A percentile compares a stretch with the other conserved stretches of the same genome.
Conservation (phyloP, 2,113 vertebrate species). For the Epinephelus cyanopodus region DNA sequence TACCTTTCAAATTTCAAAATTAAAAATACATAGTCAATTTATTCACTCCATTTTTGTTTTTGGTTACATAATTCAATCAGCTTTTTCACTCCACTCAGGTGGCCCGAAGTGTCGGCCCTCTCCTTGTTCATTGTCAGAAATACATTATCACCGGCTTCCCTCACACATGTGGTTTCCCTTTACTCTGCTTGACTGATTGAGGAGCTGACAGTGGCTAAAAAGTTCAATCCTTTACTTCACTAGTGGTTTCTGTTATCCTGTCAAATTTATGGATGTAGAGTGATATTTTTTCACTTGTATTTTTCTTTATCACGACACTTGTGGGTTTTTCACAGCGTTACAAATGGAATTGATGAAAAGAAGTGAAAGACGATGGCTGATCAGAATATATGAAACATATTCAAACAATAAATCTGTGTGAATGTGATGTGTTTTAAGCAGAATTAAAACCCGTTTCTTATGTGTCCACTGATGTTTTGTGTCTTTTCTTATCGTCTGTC, state of each 20-base stretch:
- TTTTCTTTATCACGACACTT: neutral
- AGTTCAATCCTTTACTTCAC: constrained; percentile 21
- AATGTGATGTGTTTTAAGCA: neutral
- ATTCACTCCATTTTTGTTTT: neutral
- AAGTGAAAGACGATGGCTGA: neutral
- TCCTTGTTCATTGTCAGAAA: constrained; percentile 74
- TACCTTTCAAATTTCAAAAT: neutral
- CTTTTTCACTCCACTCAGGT: constrained; percentile 40
- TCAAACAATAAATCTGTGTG: neutral
- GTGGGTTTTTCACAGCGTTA: neutral
- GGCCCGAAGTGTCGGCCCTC: constrained; percentile 39
- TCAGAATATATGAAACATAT: neutral
- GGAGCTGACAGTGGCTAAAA: constrained; percentile 39
- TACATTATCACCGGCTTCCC: constrained; percentile 74
- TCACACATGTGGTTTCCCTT: constrained; percentile 81
- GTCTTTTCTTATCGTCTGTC: constrained; percentile 1
- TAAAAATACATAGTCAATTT: constrained; percentile 1
- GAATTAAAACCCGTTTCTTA: neutral
- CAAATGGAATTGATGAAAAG: neutral
- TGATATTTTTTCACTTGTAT: neutral
- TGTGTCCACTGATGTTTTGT: neutral
- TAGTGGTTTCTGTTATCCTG: constrained; percentile 35
- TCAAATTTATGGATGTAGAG: constrained; percentile 18
- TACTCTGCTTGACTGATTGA: constrained; percentile 68
- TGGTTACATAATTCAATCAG: neutral